phyloP scores from a whole-genome alignment of 2,888 invertebrate genomes.

The Torymus aiolomorphi region DNA sequence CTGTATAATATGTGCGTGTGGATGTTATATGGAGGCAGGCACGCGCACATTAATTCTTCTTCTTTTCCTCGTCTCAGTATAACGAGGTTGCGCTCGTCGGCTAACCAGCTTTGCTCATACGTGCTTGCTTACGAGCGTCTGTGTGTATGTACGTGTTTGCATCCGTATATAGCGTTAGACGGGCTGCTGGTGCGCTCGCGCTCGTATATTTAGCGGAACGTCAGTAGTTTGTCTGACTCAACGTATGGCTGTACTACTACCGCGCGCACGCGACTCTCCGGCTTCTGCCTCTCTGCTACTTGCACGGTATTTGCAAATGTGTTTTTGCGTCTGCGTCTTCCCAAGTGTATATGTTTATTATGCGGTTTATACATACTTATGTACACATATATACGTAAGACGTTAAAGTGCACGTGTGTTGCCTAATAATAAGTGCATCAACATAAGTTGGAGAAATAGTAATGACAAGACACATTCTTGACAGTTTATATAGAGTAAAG shows the following conservation, averaged over 20 bases:
- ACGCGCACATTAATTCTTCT: conserved; percentile 56
- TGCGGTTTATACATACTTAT: background rate
- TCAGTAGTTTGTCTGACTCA: conserved; percentile 7
- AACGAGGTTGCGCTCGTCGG: background rate
- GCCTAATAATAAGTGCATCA: no score
- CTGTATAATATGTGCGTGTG: no score
- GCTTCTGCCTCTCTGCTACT: conserved; percentile 9
- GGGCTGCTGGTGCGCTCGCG: background rate
- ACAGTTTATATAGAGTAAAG: no score
- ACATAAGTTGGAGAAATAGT: no score
- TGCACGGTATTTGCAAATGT: no score
- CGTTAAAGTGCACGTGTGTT: no score
- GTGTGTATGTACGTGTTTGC: background rate
- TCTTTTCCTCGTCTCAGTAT: conserved; percentile 1
- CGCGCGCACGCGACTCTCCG: background rate
- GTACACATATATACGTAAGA: no score
- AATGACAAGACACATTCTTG: no score
- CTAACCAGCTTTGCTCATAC: no score
- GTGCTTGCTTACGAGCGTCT: background rate
- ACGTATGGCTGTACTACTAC: background rate
- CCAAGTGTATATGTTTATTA: no score
- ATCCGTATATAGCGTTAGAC: background rate
- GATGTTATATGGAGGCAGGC: background rate
- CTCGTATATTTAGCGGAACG: conserved; percentile 22
- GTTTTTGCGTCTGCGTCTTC: background rate